Evolutionary conservation across 30 jellyfish, hydroid and myxozoan species (phyloP).

Genomic region (Aurelia aurita complex sp. Pacific): DNA sequence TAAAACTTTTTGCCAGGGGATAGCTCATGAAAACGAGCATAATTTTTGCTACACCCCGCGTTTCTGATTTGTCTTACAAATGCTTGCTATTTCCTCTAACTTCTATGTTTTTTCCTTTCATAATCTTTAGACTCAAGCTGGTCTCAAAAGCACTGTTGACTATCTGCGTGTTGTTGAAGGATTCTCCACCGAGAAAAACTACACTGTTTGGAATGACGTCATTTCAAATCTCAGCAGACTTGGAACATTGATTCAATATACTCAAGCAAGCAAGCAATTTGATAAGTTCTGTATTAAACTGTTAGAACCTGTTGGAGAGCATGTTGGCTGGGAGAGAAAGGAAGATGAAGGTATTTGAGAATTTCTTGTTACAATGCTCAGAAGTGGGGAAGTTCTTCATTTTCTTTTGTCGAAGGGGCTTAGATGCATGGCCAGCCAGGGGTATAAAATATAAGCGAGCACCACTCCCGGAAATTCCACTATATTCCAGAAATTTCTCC

Average conservation of each 20-base stretch:
- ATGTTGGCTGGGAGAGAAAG: conserved; percentile 83
- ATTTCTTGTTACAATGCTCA: neutral
- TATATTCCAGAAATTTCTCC: too few relatives aligned
- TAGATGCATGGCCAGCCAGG: too few relatives aligned
- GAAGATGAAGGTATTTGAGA: conserved; percentile 78
- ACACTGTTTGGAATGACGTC: conserved; percentile 94
- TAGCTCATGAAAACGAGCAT: too few relatives aligned
- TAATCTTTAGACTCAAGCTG: conserved; percentile 83
- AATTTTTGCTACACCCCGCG: too few relatives aligned
- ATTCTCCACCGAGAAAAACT: conserved; percentile 74
- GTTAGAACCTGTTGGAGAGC: conserved; percentile 65
- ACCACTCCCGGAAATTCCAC: too few relatives aligned
- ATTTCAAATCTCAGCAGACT: conserved; percentile 60
- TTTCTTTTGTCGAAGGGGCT: too few relatives aligned
- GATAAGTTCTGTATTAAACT: conserved; percentile 57
- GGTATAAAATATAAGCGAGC: too few relatives aligned
- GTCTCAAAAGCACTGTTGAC: conserved; percentile 77
- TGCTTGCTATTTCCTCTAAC: neutral
- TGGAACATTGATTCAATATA: conserved; percentile 70
- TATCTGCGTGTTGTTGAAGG: conserved; percentile 80
- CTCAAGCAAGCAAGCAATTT: conserved; percentile 57
- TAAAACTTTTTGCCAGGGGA: too few relatives aligned
- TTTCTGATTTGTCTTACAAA: too few relatives aligned
- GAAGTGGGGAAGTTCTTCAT: too few relatives aligned
- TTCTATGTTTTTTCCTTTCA: neutral